Base-by-base conservation (phyloP, 2,888 invertebrate species). In the Xanthia togata region DNA sequence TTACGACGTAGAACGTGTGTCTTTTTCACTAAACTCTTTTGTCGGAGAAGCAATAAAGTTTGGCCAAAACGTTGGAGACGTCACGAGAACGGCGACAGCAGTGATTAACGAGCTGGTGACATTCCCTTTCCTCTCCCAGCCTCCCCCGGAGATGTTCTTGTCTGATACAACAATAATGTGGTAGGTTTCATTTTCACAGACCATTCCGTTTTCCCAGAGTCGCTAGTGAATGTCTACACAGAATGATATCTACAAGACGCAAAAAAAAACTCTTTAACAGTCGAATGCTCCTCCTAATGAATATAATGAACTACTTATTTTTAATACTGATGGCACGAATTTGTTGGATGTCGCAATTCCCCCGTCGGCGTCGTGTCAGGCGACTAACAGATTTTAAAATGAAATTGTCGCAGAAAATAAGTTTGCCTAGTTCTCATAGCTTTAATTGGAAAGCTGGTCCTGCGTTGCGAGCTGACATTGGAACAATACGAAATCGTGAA, bases 81-180 rank as follows among this genome's bases (percentile, higher is more conserved):
- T 94, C 93, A 93, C 90, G 82, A 94, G 94, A 93, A 89, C 88
- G 92, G 86, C 91, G 94, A 94, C 95, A 86, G 88, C 82, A 76
- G 91, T 95, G 95, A 96, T 95, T 94, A 93, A 96, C 93, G 95
- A 94, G 90, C 89, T 89, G 90, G 89, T 92, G 93, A 91, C 89
- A 89, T 91, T 84, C 83, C 80, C 84, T 87, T 75, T 85, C 84
- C 87, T 78, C 79, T 81, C 78, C 85, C 73, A 76, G 81, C 85
- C 75, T 76, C 79, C 80, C 75, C 75, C 57, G 60, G 67, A 71
- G 76, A 79, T 78, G 77, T 76, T 73, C 80, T 79, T 62, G 76
- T 77, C 73, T 53, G 78, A 86, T 72, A 82, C 76, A 73, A 81
- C 87, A 87, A 87, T 73, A 84, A 87, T 70, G 78, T 57, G 57